These are phyloP conservation scores for Euthynnus affinis DNA, from an alignment of 2,797 vertebrate genomes.

Conservation along the genomic window DNA sequence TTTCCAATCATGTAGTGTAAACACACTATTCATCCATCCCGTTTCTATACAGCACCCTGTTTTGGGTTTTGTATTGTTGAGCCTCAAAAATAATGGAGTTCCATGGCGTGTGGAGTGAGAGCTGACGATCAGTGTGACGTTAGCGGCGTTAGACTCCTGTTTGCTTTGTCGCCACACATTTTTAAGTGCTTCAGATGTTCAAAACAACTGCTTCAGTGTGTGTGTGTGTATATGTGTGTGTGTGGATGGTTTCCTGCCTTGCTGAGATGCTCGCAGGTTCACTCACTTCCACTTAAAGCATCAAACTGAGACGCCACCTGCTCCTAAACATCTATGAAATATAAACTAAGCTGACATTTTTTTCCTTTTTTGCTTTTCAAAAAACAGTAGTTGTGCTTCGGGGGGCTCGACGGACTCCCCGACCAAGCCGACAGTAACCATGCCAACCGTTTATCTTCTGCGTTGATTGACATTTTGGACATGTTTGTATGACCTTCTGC, in stretches of 20 bases:
- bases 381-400: no score
- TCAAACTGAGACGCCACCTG: not conserved
- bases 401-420: not conserved
- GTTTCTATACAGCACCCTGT: constrained; percentile 5
- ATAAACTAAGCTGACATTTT: not conserved
- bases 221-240: no score
- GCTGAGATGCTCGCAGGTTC: constrained; percentile 8
- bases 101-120: not conserved
- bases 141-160: no score
- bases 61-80: not conserved
- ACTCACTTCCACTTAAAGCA: not conserved
- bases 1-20: constrained; percentile 48
- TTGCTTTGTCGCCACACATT: constrained; percentile 5
- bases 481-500: constrained; percentile 54
- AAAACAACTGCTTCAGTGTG: not conserved
- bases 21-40: constrained; percentile 19
- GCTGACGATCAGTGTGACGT: constrained; percentile 40
- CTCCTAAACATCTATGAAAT: not conserved
- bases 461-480: constrained; percentile 43
- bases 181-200: not conserved
- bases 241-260: not conserved
- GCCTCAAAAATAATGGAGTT: constrained; percentile 30
- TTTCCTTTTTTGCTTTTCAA: not conserved
- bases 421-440: not conserved
- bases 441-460: constrained; percentile 14